Evolutionary conservation across 2,113 vertebrate species (phyloP).

Genomic region (Cricetomys ansorgei): DNA sequence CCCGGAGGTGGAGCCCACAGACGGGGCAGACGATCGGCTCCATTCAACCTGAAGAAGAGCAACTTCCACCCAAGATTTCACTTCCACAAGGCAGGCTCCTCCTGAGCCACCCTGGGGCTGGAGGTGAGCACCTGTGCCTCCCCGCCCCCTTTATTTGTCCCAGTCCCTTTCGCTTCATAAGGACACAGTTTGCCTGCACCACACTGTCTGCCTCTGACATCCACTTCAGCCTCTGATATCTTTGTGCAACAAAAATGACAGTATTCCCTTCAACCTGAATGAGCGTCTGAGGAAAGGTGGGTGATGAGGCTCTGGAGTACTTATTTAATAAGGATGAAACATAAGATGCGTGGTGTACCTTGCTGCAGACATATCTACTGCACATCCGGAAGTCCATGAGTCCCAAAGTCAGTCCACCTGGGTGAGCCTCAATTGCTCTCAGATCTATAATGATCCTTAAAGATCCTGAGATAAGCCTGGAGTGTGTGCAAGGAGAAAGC

Average conservation of each 20-base stretch:
- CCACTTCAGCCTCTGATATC: conserved; percentile 27
- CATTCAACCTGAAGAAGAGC: accelerated
- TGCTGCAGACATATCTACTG: neutral
- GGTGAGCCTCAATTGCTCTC: accelerated
- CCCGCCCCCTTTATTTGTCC: neutral
- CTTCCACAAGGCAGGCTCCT: accelerated
- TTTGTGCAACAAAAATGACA: conserved; percentile 42
- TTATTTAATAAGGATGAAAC: neutral
- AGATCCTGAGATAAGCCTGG: accelerated
- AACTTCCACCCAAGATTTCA: too few relatives aligned
- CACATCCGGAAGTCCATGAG: neutral
- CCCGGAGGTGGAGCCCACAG: neutral
- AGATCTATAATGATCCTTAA: accelerated
- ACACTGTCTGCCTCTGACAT: conserved; percentile 34
- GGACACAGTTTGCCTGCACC: neutral
- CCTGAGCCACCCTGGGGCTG: accelerated
- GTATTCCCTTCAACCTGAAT: neutral
- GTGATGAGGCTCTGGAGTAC: neutral
- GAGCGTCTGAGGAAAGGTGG: neutral
- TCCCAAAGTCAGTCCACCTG: neutral
- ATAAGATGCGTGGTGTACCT: neutral
- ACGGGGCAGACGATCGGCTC: neutral
- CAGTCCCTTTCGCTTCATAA: accelerated
- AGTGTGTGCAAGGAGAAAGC: accelerated
- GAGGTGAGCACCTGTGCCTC: neutral